Conservation (phyloP, 2,113 vertebrate species). For the Mastomys coucha region DNA sequence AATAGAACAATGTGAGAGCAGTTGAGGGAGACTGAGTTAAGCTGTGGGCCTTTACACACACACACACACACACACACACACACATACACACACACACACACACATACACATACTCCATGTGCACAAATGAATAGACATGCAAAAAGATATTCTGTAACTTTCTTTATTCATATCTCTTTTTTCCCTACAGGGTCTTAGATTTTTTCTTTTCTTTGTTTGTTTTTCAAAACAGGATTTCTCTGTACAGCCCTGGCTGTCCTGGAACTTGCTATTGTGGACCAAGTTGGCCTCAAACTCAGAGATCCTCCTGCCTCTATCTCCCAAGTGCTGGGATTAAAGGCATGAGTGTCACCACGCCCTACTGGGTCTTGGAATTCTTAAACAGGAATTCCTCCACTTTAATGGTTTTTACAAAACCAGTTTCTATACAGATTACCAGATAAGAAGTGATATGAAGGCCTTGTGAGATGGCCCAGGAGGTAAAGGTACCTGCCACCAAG, state of each 20-base stretch:
- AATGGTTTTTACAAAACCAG: background rate
- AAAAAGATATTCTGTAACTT: slow-evolving; percentile 33
- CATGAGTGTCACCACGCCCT: too few species aligned
- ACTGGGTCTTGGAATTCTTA: background rate
- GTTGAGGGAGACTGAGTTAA: background rate
- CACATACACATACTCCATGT: background rate
- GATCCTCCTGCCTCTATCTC: too few species aligned
- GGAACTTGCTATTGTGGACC: too few species aligned
- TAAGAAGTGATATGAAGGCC: background rate
- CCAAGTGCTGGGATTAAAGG: too few species aligned
- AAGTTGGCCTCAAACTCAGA: too few species aligned
- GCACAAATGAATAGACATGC: too few species aligned
- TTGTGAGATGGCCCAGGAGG: background rate
- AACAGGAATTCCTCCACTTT: background rate
- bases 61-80: background rate
- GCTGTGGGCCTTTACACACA: too few species aligned
- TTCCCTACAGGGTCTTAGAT: background rate
- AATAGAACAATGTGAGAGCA: background rate
- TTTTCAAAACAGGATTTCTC: too few species aligned
- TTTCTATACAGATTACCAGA: background rate
- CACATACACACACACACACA: background rate
- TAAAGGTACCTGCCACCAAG: background rate
- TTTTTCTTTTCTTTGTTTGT: too few species aligned
- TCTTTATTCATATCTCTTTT: slow-evolving; percentile 10
- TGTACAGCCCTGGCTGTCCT: too few species aligned